Evolutionary conservation across 2,113 vertebrate genomes (phyloP), one percentile per base, ranked within the genome.

Genomic region (Lota lota): DNA sequence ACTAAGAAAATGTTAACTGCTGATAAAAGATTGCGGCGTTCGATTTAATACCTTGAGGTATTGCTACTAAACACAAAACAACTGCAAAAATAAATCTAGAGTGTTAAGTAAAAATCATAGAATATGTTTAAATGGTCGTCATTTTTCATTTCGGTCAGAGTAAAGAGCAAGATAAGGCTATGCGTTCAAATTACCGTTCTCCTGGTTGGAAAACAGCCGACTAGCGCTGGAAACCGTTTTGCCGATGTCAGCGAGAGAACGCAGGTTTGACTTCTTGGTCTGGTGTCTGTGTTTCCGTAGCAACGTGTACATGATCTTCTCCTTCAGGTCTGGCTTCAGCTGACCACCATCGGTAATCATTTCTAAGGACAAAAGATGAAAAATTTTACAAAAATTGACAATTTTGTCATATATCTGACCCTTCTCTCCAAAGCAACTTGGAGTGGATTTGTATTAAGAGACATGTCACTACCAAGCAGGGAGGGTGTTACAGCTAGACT

Each of bases 221-320:
- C 97, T 99, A 83, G 97, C 97, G 84, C 95, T 98, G 89, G 97
- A 99, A 85, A 99, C 97, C 0, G 95, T 98, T 90, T 97, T 99
- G 71, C 97, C 97, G 1, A 99, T 99, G 90, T 99, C 97, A 6
- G 97, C 96, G 77, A 99, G 90, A 0, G 97, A 99, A 22, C 97
- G 97, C 68, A 99, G 90, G 91, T 99, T 99, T 86, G 97, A 99
- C 73, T 99, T 99, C 92, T 99, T 99, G 85, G 97, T 99, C 90
- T 99, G 97, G 85, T 99, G 97, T 24, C 95, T 93, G 78, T 99
- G 97, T 74, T 93, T 96, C 77, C 97, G 89, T 16, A 99, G 93
- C 83, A 99, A 80, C 0, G 96, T 97, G 83, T 95, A 99, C 77
- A 93, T 93, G 76, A 99, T 93, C 81, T 95, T 96, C 83, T 99